phyloP scores from a whole-genome alignment of 2,797 vertebrate species.

The Pangasius djambal region DNA sequence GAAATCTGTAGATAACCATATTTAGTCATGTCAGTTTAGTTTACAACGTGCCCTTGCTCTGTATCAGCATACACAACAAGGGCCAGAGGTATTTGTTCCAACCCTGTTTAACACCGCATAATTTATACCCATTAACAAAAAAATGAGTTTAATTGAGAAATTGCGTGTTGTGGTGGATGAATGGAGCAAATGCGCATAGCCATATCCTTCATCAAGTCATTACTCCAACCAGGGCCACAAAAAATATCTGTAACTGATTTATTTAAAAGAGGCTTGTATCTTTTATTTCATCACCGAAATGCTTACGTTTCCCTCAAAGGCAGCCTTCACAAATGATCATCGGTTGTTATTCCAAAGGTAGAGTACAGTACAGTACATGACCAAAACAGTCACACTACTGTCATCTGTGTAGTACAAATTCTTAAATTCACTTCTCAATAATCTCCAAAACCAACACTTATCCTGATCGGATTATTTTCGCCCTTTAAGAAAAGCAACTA shows the following conservation, averaged over 20 bases:
- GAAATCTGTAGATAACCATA: neutral
- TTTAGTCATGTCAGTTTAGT: neutral
- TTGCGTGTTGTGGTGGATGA: neutral
- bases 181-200: neutral
- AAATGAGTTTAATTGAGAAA: constrained; percentile 1
- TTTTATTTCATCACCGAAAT: neutral
- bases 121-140: constrained; percentile 7
- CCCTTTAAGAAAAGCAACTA: neutral
- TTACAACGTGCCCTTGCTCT: neutral
- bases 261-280: neutral
- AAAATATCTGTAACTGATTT: neutral
- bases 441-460: neutral
- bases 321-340: neutral
- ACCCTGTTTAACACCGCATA: constrained; percentile 2
- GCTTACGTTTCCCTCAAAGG: neutral
- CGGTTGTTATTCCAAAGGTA: neutral
- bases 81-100: neutral
- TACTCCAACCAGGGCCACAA: neutral
- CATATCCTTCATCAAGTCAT: neutral
- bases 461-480: neutral
- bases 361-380: neutral
- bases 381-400: neutral
- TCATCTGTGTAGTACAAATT: neutral
- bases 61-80: neutral
- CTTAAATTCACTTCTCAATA: neutral